Percentiles rank a stretch among this genome's conserved stretches.
phyloP scores from a whole-genome alignment of 2,888 invertebrate species.

The Acrobasis repandana region DNA sequence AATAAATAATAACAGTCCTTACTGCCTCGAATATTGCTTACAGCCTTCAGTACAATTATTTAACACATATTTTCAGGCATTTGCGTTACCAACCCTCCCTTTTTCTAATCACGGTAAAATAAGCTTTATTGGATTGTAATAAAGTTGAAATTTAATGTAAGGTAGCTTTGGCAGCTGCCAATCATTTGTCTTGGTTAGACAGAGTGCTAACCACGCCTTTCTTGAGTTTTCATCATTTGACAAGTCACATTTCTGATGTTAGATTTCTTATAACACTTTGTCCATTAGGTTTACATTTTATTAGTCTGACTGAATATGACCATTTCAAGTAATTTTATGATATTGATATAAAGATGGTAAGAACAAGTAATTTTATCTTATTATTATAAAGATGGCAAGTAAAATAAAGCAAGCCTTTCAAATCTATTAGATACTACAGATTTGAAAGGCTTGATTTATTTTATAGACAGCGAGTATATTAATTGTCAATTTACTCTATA shows the following conservation, averaged over 20 bases:
- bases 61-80: conserved; percentile 25
- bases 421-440: too few relatives aligned
- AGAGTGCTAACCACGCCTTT: conserved; percentile 57
- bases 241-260: conserved; percentile 43
- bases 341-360: too few relatives aligned
- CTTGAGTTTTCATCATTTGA: conserved; percentile 52
- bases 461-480: too few relatives aligned
- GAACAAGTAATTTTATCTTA: too few relatives aligned
- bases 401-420: too few relatives aligned
- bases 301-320: neutral
- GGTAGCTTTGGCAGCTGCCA: conserved; percentile 21
- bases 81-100: neutral
- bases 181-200: conserved; percentile 64
- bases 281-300: neutral
- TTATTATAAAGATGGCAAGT: too few relatives aligned
- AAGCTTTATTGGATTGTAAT: conserved; percentile 5
- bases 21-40: conserved; percentile 3
- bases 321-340: neutral
- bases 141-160: neutral
- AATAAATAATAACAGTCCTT: conserved; percentile 11
- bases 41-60: conserved; percentile 27
- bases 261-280: conserved; percentile 33
- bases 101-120: neutral
- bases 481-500: too few relatives aligned
- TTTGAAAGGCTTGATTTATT: too few relatives aligned